Evolutionary conservation across 2,113 vertebrate species (phyloP), one percentile per base, ranked within the genome.

Genomic region (Chloebia gouldiae): DNA sequence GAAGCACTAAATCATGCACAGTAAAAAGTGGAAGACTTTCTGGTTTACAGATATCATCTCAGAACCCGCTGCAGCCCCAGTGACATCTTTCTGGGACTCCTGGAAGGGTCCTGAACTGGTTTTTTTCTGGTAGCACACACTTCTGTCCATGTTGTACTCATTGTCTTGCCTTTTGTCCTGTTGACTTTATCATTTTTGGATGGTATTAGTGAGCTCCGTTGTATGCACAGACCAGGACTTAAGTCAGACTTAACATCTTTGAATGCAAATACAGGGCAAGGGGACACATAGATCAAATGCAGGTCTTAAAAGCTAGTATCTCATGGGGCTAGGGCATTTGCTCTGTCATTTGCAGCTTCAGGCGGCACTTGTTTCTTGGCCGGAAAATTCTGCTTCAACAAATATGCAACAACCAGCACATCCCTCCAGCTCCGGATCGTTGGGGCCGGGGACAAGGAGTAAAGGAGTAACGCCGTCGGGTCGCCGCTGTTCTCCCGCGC

Each of bases 341-440:
- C 68, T 20, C 44, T 69, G 63, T 35, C 64, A 51, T 19, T 71
- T n/a, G 59, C 45, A 28, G 72, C 45, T 86, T 59, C 76, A 27
- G 49, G 27, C 8, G 4, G 6, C 53, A 37, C 40, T 80, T 14
- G 8, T 8, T 19, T 53, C 47, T 61, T 4, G 39, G 25, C 39
- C 2, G 9, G 39, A 40, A 28, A 37, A 72, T 50, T 80, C 33
- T 47, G 56, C 27, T 64, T 39, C 54, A 2, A 39, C 27, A n/a
- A 31, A 15, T n/a, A 23, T 2, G 10, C 66, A 54, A 5, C 10
- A 15, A 5, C 1, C 49, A 10, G 1, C 25, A 1, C 13, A 14
- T 19, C 19, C 1, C 7, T 51, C 16, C 31, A 4, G 42, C 66
- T 25, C 23, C 20, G 1, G 33, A 25, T 21, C 10, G 0, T 0